A percentile compares a stretch with the other conserved stretches of the same genome.
Evolutionary conservation across 2,888 invertebrate genomes (phyloP).

Genomic region (Carterocephalus palaemon): DNA sequence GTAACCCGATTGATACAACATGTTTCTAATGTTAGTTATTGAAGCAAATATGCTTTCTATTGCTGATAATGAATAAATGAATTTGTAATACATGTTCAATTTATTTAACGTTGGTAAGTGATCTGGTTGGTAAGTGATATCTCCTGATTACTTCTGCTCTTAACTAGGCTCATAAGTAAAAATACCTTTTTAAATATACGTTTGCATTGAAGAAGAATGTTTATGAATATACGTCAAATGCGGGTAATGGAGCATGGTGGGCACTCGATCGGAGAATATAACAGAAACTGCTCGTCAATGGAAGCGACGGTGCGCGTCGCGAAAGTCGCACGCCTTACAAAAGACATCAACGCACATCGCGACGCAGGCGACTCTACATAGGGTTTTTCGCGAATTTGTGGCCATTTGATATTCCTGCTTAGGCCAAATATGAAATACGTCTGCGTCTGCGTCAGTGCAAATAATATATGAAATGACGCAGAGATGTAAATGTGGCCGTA

Average conservation of each 20-base stretch:
- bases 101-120: too few species aligned
- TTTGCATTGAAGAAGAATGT: conserved; percentile 8
- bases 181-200: too few species aligned
- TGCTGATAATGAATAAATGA: conserved; percentile 20
- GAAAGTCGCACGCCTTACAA: conserved; percentile 56
- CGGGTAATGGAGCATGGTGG: conserved; percentile 21
- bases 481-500: too few species aligned
- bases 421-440: too few species aligned
- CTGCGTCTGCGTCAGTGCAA: too few species aligned
- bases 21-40: conserved; percentile 8
- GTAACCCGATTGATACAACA: neutral
- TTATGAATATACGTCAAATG: conserved; percentile 24
- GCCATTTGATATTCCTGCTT: too few species aligned
- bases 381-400: too few species aligned
- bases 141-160: too few species aligned
- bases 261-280: conserved; percentile 37
- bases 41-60: conserved; percentile 13
- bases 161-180: too few species aligned
- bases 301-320: conserved; percentile 55
- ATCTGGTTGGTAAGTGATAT: too few species aligned
- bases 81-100: conserved; percentile 17
- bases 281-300: conserved; percentile 52
- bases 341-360: conserved; percentile 35
- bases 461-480: too few species aligned
- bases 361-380: conserved; percentile 19